A percentile compares a stretch with the other conserved stretches of the same genome.
These are phyloP conservation scores for Gastrophryne carolinensis DNA, from an alignment of 2,797 vertebrate species.

Conservation along the genomic window DNA sequence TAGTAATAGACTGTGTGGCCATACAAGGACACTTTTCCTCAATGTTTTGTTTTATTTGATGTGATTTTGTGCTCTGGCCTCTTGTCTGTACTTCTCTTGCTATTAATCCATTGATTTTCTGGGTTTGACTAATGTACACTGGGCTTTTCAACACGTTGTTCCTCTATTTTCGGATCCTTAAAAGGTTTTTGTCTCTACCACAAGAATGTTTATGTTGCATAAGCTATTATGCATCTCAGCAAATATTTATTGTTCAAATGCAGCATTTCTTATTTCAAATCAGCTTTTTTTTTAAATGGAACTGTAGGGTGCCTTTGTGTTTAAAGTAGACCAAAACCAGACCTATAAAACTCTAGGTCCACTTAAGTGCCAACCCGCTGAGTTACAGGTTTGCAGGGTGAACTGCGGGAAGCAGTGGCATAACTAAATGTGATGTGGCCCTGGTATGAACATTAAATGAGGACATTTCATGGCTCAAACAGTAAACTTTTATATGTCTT, in stretches of 20 bases:
- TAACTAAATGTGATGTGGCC: too few relatives aligned
- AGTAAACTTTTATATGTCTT: too few relatives aligned
- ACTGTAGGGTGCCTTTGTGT: too few relatives aligned
- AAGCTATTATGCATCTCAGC: constrained; percentile 23
- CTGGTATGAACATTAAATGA: too few relatives aligned
- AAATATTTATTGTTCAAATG: constrained; percentile 22
- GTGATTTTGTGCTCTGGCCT: constrained; percentile 2
- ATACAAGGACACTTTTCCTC: constrained; percentile 29
- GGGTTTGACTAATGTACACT: constrained; percentile 38
- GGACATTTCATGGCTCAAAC: too few relatives aligned
- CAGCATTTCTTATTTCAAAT: neutral
- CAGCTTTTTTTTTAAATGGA: neutral
- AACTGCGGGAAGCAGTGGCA: too few relatives aligned
- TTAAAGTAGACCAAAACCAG: too few relatives aligned
- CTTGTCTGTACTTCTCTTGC: constrained; percentile 12
- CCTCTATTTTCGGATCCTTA: constrained; percentile 42
- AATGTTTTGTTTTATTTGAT: constrained; percentile 17
- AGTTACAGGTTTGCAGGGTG: too few relatives aligned
- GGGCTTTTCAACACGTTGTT: constrained; percentile 23
- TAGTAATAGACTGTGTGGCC: constrained; percentile 27
- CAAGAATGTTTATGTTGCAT: constrained; percentile 43
- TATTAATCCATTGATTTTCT: constrained; percentile 44
- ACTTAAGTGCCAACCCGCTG: too few relatives aligned
- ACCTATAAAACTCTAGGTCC: too few relatives aligned
- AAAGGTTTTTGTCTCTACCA: constrained; percentile 39